Conservation (phyloP, 2,797 vertebrate species). For the Salmo trutta region DNA sequence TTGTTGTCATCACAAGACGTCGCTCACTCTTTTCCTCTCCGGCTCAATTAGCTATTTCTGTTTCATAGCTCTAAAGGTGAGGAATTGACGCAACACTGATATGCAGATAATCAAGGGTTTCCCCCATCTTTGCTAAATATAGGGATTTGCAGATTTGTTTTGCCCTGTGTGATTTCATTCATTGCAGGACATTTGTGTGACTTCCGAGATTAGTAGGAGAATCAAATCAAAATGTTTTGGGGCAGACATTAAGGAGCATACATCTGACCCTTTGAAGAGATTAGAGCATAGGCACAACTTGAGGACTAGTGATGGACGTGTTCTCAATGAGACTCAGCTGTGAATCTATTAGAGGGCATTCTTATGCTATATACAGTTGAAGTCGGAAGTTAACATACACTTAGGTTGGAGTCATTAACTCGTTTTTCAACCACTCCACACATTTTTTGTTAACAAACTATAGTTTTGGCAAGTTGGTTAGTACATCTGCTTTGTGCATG, state of each 20-base stretch:
- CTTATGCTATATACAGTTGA: not conserved
- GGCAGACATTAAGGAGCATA: not conserved
- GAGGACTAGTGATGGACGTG: conserved; percentile 33
- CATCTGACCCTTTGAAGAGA: conserved; percentile 19
- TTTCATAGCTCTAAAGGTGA: conserved; percentile 18
- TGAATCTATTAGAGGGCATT: not conserved
- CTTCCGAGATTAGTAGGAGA: conserved; percentile 11
- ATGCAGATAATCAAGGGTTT: conserved; percentile 4
- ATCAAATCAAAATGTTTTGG: conserved; percentile 9
- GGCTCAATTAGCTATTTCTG: conserved; percentile 19
- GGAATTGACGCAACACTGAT: not conserved
- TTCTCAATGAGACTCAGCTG: not conserved
- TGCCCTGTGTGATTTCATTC: conserved; percentile 4
- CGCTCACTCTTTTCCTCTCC: conserved; percentile 28
- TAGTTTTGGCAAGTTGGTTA: no score
- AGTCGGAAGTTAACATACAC: no score
- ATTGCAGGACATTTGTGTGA: not conserved
- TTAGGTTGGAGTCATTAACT: no score
- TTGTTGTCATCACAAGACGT: conserved; percentile 67
- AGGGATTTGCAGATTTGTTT: not conserved
- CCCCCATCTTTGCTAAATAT: not conserved
- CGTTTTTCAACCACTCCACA: no score
- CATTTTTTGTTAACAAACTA: no score
- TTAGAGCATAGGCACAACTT: not conserved
- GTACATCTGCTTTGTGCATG: no score